Evolutionary conservation across 2,113 vertebrate species (phyloP).

Genomic region (Pelecanus crispus): DNA sequence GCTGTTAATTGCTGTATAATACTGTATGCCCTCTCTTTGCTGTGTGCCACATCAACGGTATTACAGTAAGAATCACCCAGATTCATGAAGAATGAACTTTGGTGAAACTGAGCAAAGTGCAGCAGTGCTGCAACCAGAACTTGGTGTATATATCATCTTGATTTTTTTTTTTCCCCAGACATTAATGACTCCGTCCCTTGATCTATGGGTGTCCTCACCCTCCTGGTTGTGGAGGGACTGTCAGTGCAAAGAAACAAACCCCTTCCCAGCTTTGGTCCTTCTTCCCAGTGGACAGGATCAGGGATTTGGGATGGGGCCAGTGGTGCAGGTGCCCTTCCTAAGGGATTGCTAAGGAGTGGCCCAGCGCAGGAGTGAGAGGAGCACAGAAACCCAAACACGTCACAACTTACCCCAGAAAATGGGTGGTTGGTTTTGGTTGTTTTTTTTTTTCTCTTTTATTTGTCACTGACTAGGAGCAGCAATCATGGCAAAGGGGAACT

Average conservation of each 20-base stretch:
- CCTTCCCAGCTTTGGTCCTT: neutral
- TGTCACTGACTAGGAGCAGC: constrained; percentile 34
- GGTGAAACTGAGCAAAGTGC: no score
- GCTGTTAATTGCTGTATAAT: no score
- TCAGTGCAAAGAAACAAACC: neutral
- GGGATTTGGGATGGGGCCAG: neutral
- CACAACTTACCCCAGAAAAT: neutral
- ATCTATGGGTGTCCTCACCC: neutral
- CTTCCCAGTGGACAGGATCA: neutral
- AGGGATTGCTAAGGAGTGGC: neutral
- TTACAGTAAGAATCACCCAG: no score
- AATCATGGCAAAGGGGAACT: constrained; percentile 3
- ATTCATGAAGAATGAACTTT: no score
- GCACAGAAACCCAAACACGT: neutral
- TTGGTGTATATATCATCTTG: no score
- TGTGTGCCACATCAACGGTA: no score
- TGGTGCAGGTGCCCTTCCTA: neutral
- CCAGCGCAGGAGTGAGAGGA: neutral
- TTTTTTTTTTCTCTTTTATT: constrained; percentile 37
- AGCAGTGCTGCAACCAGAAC: no score
- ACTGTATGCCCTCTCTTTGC: no score
- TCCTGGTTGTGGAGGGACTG: neutral
- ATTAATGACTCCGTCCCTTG: neutral
- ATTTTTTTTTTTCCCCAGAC: accelerated
- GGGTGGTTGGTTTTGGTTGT: neutral